A percentile compares a stretch with the other conserved stretches of the same genome.
Evolutionary conservation across 2,113 vertebrate genomes (phyloP).

Genomic region (Pimephales promelas): DNA sequence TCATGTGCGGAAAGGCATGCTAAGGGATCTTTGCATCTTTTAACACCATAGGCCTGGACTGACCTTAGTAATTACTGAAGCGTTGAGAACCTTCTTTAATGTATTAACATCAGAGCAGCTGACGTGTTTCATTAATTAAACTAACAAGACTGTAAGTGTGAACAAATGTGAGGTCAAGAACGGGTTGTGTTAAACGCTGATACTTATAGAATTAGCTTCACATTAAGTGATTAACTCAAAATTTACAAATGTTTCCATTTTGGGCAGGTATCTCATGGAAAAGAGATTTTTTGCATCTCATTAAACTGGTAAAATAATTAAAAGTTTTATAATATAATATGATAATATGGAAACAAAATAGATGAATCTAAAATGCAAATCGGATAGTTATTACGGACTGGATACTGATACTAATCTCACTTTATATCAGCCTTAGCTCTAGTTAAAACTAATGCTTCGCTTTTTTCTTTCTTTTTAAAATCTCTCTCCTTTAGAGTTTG

Average conservation of each 20-base stretch:
- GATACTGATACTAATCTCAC: not conserved
- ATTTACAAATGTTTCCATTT: not conserved
- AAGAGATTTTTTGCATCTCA: not conserved
- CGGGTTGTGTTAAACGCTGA: not conserved
- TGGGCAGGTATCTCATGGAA: not conserved
- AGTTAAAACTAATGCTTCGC: not conserved
- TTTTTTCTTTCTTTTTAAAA: too few species aligned
- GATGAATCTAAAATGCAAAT: not conserved
- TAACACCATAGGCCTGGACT: not conserved
- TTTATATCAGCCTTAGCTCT: not conserved
- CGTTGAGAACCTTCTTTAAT: not conserved
- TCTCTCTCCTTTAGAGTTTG: slow-evolving; percentile 71
- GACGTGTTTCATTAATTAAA: not conserved
- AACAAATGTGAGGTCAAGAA: not conserved
- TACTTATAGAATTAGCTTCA: not conserved
- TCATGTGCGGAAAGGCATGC: not conserved
- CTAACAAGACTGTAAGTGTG: not conserved
- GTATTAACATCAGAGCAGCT: not conserved
- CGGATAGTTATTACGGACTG: not conserved
- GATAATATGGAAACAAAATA: too few species aligned
- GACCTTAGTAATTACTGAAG: not conserved
- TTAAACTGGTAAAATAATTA: not conserved
- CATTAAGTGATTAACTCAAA: not conserved
- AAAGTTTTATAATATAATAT: not conserved
- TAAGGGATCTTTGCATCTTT: not conserved